Conservation (phyloP, 1,140 invertebrate genomes). For the Temnothorax nylanderi region DNA sequence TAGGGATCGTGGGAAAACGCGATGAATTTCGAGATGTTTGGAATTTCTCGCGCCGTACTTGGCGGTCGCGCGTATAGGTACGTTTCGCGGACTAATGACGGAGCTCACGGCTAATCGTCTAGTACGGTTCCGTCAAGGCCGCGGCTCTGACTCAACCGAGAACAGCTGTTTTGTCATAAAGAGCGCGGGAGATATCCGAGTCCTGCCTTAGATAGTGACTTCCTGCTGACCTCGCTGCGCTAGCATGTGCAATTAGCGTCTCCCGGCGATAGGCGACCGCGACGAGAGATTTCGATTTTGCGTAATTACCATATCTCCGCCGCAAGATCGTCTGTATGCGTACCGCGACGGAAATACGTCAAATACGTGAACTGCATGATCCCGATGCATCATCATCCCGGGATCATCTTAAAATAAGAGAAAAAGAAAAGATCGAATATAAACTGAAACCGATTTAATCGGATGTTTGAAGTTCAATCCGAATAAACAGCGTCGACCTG, state of each 20-base stretch:
- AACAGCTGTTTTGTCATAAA: slow-evolving; percentile 81
- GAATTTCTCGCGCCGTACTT: slow-evolving; percentile 24
- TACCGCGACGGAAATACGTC: not conserved
- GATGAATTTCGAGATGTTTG: slow-evolving; percentile 14
- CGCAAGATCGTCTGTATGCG: not conserved
- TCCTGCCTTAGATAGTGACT: slow-evolving; percentile 80
- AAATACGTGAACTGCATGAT: not conserved
- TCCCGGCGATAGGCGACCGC: slow-evolving; percentile 47
- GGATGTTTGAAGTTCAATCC: not conserved
- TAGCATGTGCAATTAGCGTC: slow-evolving; percentile 66
- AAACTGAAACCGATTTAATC: not conserved
- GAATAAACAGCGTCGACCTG: not conserved
- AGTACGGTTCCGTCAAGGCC: slow-evolving; percentile 79
- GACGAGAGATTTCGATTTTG: slow-evolving; percentile 56
- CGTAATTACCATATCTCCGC: slow-evolving; percentile 38
- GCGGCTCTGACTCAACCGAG: slow-evolving; percentile 76
- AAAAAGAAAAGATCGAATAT: not conserved
- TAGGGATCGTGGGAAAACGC: slow-evolving; percentile 6
- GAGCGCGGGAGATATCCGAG: slow-evolving; percentile 74
- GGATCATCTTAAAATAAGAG: not conserved
- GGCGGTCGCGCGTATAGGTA: not conserved
- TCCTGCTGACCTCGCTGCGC: slow-evolving; percentile 83
- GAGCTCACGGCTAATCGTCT: slow-evolving; percentile 70
- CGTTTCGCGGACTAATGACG: slow-evolving; percentile 23
- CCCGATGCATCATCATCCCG: not conserved